Percentiles rank a stretch among this genome's conserved stretches.
These are phyloP conservation scores for Leistus spinibarbis DNA, from an alignment of 2,888 invertebrate species.

Conservation along the genomic window DNA sequence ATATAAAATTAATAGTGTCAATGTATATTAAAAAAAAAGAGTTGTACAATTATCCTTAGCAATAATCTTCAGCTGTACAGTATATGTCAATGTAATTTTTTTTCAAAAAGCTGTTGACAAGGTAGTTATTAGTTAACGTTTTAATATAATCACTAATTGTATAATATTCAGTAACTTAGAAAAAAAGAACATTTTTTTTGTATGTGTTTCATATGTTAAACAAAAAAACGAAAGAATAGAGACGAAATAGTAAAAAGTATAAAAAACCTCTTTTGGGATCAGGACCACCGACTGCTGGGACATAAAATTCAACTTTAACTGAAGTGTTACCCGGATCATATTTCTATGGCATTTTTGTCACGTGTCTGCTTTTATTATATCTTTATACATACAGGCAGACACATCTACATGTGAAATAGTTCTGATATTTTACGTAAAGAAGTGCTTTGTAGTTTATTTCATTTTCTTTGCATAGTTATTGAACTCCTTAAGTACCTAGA, in stretches of 20 bases:
- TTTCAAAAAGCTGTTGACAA: no score
- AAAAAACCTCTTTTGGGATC: background rate
- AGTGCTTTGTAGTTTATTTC: no score
- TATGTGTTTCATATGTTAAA: background rate
- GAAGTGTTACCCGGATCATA: background rate
- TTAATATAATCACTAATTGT: no score
- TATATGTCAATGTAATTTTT: no score
- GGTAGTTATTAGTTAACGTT: no score
- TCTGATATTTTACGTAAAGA: background rate
- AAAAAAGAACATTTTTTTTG: background rate
- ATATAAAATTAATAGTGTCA: no score
- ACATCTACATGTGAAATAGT: background rate
- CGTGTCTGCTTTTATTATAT: background rate
- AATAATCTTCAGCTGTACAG: no score
- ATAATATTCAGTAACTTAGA: no score
- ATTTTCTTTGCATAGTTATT: background rate
- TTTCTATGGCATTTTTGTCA: background rate
- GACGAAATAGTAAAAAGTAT: slow-evolving; percentile 4
- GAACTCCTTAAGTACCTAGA: background rate
- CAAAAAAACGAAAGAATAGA: background rate
- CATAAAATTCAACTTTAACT: slow-evolving; percentile 12
- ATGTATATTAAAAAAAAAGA: no score
- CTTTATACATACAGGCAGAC: background rate
- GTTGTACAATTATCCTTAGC: no score
- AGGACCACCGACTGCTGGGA: slow-evolving; percentile 20